These are phyloP conservation scores for Odontocerum albicorne DNA, from an alignment of 2,888 invertebrate species.

Conservation along the genomic window DNA sequence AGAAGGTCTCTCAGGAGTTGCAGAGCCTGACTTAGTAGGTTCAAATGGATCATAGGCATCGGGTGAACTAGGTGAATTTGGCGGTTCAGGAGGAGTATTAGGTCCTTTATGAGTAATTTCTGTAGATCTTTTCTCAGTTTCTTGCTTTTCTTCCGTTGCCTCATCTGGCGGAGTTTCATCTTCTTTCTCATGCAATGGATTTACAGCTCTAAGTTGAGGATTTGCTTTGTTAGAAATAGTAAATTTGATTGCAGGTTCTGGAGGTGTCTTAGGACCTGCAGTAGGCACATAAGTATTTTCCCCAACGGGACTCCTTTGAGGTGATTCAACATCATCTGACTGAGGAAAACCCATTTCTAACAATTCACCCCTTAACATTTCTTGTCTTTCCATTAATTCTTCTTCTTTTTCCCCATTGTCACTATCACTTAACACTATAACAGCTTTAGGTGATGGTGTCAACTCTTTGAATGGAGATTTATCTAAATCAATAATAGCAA, in stretches of 20 bases:
- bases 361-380: slow-evolving; percentile 44
- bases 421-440: slow-evolving; percentile 83
- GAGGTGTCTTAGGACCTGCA: slow-evolving; percentile 73
- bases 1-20: slow-evolving; percentile 54
- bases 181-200: slow-evolving; percentile 64
- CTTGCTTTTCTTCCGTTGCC: slow-evolving; percentile 38
- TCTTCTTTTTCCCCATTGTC: slow-evolving; percentile 61
- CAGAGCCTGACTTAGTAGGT: slow-evolving; percentile 80
- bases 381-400: slow-evolving; percentile 41
- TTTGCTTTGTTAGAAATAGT: slow-evolving; percentile 56
- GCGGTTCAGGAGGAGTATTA: slow-evolving; percentile 71
- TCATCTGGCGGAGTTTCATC: slow-evolving; percentile 40
- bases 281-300: slow-evolving; percentile 41
- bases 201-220: slow-evolving; percentile 57
- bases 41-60: slow-evolving; percentile 92
- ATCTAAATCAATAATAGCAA: slow-evolving; percentile 84
- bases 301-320: slow-evolving; percentile 38
- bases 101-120: slow-evolving; percentile 62
- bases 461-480: slow-evolving; percentile 83
- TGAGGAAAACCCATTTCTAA: slow-evolving; percentile 43
- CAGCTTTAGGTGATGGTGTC: slow-evolving; percentile 76
- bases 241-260: slow-evolving; percentile 71
- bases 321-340: slow-evolving; percentile 36
- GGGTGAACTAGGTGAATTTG: slow-evolving; percentile 70
- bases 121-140: slow-evolving; percentile 37